phyloP scores from a whole-genome alignment of 1,140 invertebrate species.

The Cherax destructor region DNA sequence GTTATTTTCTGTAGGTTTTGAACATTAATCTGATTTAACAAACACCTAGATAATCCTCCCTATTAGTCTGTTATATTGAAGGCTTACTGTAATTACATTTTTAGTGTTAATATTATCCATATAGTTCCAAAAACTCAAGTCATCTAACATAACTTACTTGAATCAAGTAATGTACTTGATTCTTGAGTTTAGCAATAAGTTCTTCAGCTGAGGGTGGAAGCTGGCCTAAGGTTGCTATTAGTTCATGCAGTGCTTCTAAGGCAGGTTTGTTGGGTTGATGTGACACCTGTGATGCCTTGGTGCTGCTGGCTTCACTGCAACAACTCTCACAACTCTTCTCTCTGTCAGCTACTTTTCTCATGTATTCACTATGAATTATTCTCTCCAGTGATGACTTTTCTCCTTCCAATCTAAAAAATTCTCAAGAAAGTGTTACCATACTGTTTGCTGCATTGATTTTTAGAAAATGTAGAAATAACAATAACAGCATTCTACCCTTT shows the following conservation, averaged over 20 bases:
- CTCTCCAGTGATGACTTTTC: constrained; percentile 57
- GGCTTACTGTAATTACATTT: no score
- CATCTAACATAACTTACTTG: constrained; percentile 21
- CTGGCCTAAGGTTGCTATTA: constrained; percentile 43
- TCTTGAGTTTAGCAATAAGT: constrained; percentile 57
- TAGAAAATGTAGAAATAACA: no score
- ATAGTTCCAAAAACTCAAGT: no score
- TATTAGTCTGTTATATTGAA: no score
- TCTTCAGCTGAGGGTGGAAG: constrained; percentile 57
- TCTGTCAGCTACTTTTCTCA: constrained; percentile 8
- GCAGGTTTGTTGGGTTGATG: constrained; percentile 15
- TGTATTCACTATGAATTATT: constrained; percentile 23
- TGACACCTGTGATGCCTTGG: background rate
- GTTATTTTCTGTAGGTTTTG: no score
- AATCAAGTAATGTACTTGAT: constrained; percentile 40
- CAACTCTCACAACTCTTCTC: constrained; percentile 10
- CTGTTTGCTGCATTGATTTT: background rate
- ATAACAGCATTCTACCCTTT: no score
- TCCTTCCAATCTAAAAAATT: constrained; percentile 45
- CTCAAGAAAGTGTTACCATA: background rate
- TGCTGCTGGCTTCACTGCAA: background rate
- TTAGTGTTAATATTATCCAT: no score
- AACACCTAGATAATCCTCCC: no score
- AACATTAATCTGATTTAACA: no score
- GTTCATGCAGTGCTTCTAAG: constrained; percentile 42